Conservation (phyloP, 2,888 invertebrate species). For the Tetragnatha montana region DNA sequence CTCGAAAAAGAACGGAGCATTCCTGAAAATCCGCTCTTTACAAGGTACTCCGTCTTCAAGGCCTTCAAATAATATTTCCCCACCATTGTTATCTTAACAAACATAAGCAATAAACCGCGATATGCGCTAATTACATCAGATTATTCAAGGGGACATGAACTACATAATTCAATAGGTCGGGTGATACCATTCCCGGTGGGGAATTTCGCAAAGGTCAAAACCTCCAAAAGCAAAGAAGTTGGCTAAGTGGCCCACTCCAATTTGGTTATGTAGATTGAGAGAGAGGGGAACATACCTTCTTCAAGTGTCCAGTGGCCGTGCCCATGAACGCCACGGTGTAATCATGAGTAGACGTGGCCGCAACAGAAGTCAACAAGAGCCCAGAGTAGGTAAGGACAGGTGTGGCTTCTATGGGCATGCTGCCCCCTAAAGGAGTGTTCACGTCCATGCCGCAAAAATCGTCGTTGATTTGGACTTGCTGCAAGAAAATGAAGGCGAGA, state of each 20-base stretch:
- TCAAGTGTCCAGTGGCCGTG: conserved; percentile 91
- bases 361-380: conserved; percentile 89
- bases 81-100: too few species aligned
- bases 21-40: too few species aligned
- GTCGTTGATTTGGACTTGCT: conserved; percentile 93
- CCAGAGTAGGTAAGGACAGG: conserved; percentile 89
- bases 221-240: not conserved
- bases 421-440: conserved; percentile 95
- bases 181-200: too few species aligned
- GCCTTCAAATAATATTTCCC: too few species aligned
- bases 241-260: not conserved
- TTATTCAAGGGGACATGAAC: too few species aligned
- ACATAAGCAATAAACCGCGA: too few species aligned
- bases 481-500: conserved; percentile 72
- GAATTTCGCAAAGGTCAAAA: not conserved
- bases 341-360: conserved; percentile 95
- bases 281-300: conserved; percentile 82
- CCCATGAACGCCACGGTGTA: conserved; percentile 98
- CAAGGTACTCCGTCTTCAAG: too few species aligned
- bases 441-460: conserved; percentile 97
- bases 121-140: too few species aligned
- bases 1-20: too few species aligned
- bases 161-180: too few species aligned
- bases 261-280: not conserved
- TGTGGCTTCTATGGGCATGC: conserved; percentile 89